These are phyloP conservation scores for Pocillopora verrucosa DNA, from an alignment of 64 coral and sea anemone species.

Conservation along the genomic window DNA sequence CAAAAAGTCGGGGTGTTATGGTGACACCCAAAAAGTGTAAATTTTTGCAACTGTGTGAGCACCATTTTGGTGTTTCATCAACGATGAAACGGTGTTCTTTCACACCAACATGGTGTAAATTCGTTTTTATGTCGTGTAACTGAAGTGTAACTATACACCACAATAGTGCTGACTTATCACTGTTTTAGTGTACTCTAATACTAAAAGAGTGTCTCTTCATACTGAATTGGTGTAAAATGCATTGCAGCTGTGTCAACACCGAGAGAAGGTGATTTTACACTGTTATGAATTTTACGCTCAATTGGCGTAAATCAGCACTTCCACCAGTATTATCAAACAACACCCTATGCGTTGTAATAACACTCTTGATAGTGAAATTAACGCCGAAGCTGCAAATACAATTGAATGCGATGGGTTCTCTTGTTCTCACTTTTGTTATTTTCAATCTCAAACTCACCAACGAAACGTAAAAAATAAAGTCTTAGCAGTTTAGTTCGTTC, in stretches of 20 bases:
- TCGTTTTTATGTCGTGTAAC: neutral
- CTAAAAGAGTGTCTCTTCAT: neutral
- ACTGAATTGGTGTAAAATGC: neutral
- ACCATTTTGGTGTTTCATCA: no score
- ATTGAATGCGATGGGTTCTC: neutral
- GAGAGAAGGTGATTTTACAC: neutral
- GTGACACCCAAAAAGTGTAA: neutral
- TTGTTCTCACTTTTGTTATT: neutral
- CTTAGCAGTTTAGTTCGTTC: neutral
- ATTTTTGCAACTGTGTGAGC: no score
- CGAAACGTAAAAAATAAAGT: neutral
- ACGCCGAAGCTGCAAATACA: neutral
- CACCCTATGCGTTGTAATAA: neutral
- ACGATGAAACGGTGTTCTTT: neutral
- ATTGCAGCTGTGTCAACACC: neutral
- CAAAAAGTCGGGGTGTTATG: slow-evolving; percentile 3
- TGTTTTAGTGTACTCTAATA: no score
- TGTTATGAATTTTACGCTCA: neutral
- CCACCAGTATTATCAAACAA: neutral
- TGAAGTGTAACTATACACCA: no score
- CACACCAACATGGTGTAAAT: neutral
- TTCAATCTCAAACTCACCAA: neutral
- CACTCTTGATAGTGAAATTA: neutral
- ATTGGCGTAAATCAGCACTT: neutral
- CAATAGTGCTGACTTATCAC: no score